A percentile compares a stretch with the other conserved stretches of the same genome.
Evolutionary conservation across 2,113 vertebrate genomes (phyloP).

Genomic region (Amazona vittata): DNA sequence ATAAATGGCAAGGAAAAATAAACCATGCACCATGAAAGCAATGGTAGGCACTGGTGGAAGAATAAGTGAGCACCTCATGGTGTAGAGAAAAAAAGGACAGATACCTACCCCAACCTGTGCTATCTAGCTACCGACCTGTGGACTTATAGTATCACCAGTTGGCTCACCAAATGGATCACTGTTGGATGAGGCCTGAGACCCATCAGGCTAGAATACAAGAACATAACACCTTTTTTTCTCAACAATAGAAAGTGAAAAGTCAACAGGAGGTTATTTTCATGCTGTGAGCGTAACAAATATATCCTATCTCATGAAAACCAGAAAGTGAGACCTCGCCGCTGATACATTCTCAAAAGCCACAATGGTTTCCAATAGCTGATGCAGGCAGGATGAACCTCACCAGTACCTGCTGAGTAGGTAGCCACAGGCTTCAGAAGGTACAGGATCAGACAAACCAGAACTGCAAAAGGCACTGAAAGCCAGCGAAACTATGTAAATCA

Average conservation of each 20-base stretch:
- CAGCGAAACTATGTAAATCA: neutral
- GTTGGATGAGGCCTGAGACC: conserved; percentile 94
- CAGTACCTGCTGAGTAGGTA: neutral
- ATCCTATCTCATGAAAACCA: conserved; percentile 49
- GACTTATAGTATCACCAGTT: conserved; percentile 92
- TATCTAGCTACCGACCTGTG: conserved; percentile 99
- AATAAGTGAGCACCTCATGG: conserved; percentile 44
- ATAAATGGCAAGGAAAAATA: conserved; percentile 31
- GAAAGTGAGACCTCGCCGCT: neutral
- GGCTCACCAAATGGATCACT: conserved; percentile 92
- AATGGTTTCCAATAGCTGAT: neutral
- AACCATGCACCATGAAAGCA: conserved; percentile 65
- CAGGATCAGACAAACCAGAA: neutral
- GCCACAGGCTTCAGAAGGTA: neutral
- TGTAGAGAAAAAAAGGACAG: conserved; percentile 80
- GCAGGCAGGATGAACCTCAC: neutral
- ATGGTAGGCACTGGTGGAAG: conserved; percentile 55
- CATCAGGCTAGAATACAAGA: conserved; percentile 92
- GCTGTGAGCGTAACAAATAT: conserved; percentile 59
- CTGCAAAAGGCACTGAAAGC: neutral
- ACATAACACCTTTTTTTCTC: conserved; percentile 81
- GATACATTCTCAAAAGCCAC: neutral
- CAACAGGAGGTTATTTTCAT: conserved; percentile 71
- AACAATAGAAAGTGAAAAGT: conserved; percentile 68
- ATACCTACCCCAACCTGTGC: conserved; percentile 97